Evolutionary conservation across 2,113 vertebrate species (phyloP), one percentile per base, ranked within the genome.

Genomic region (Motacilla tschutschensis): DNA sequence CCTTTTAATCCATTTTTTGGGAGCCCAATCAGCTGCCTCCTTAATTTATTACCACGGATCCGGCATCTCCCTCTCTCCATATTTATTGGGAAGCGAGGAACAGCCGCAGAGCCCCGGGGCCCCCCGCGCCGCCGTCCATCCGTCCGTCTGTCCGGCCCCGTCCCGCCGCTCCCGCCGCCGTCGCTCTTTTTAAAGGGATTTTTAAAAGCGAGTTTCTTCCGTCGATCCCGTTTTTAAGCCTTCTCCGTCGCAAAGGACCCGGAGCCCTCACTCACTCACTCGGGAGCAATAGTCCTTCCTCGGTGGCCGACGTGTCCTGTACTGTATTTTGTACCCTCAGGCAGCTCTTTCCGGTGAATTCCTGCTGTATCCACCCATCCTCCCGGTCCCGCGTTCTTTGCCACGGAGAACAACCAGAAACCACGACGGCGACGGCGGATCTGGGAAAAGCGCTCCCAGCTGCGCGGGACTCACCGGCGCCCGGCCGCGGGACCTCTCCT

Each of bases 41-140:
- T 98, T 98, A 97, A 98, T 98, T 98, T 98, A 98, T 98, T 97
- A 94, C 96, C 93, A 96, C 93, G 89, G 97, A 96, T 93, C 94
- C 79, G 96, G 96, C 96, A 93, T 96, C 96, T 97, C 96, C 97
- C 97, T 95, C 91, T 95, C 95, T 97, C 95, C 83, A 72, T 96
- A 94, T 96, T 96, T 96, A 95, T 96, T 94, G 94, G 95, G 89
- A 95, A 94, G 83, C 4, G 51, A 85, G 74, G 83, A 85, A 64
- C 50, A 14, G 74, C 66, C 6, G 22, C 74, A 71, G 58, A 28
- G 7, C 66, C 83, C 55, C 15, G 58, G 58, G 83, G 71, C 14
- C 14, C 53, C 31, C 62, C 5, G 64, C 17, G 5, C 69, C 7
- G 31, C 43, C 57, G 83, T 92, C 91, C 51, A 20, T 78, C 92